Percentiles rank a stretch among this genome's conserved stretches.
phyloP scores from a whole-genome alignment of 2,888 invertebrate species.

The Masnerella sp. region DNA sequence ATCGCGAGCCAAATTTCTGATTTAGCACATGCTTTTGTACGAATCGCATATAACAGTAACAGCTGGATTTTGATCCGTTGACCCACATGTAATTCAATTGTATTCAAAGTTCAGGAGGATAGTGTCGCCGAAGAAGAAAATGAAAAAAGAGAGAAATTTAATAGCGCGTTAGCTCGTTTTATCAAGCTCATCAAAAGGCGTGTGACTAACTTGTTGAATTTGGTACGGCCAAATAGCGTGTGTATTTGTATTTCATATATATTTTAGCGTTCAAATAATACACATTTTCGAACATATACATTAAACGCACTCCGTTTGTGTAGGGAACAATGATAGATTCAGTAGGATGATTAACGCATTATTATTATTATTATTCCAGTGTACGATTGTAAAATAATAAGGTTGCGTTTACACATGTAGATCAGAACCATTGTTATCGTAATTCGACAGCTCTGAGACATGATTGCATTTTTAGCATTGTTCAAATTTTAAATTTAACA shows the following conservation, averaged over 20 bases:
- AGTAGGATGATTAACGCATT: constrained; percentile 9
- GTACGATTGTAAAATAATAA: constrained; percentile 40
- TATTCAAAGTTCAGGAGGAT: constrained; percentile 33
- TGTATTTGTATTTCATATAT: constrained; percentile 51
- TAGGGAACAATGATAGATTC: background rate
- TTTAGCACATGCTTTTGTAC: constrained; percentile 55
- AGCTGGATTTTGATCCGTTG: constrained; percentile 38
- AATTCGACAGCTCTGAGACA: constrained; percentile 43
- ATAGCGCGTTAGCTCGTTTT: constrained; percentile 53
- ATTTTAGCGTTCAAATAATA: constrained; percentile 40
- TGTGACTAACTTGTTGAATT: constrained; percentile 59
- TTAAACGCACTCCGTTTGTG: constrained; percentile 38
- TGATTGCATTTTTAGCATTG: constrained; percentile 13
- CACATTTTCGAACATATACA: constrained; percentile 38
- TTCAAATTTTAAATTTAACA: background rate
- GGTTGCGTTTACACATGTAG: constrained; percentile 18
- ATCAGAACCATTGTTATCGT: too few species aligned
- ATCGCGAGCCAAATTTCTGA: constrained; percentile 39
- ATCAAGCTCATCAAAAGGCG: constrained; percentile 59
- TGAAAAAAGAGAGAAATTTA: constrained; percentile 22
- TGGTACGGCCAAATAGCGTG: constrained; percentile 56
- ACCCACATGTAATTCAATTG: constrained; percentile 42
- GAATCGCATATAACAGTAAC: constrained; percentile 30
- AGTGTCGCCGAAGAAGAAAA: constrained; percentile 32
- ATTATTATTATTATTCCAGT: constrained; percentile 14